Evolutionary conservation across 2,888 invertebrate species (phyloP), one percentile per base, ranked within the genome.

Genomic region (Eugnorisma glareosa): DNA sequence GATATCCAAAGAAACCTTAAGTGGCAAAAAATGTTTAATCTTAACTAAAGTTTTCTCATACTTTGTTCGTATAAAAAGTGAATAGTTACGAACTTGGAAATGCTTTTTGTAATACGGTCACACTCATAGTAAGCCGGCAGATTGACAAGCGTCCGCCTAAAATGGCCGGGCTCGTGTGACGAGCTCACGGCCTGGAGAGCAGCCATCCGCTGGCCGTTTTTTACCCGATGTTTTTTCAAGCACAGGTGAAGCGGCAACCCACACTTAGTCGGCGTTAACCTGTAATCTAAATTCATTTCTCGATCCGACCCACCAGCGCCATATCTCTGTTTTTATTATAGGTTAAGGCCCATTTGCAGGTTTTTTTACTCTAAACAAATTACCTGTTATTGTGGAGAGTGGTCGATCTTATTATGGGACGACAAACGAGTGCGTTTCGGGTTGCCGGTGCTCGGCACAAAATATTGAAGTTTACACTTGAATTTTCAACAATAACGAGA

Each of bases 261-360:
- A 95, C 95, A 96, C 95, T 96, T 96, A 96, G 95, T 89, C 95
- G 95, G 96, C 96, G 95, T 94, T 96, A 96, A 96, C 96, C 95
- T 96, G 94, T 96, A 96, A 96, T 96, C 96, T 96, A 96, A 96
- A 96, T 96, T 96, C 96, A 96, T 96, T 96, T 96, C 95, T 96
- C 95, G 96, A 95, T 94, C 94, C 96, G 94, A 95, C 95, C 96
- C 95, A 95, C 95, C 93, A 93, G 91, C 92, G 92, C 94, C 94
- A 94, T 95, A 95, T 94, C 94, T 96, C 94, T 93, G 94, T 96
- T 96, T 95, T 96, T 96, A 96, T 96, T 96, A 96, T 93, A 95
- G 95, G 94, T 94, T 93, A 93, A 93, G 94, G 93, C 93, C 96
- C 96, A 95, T 96, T 96, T 95, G 95, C 95, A 91, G 94, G 95